phyloP scores from a whole-genome alignment of 2,888 invertebrate genomes.

The Zygaena filipendulae region DNA sequence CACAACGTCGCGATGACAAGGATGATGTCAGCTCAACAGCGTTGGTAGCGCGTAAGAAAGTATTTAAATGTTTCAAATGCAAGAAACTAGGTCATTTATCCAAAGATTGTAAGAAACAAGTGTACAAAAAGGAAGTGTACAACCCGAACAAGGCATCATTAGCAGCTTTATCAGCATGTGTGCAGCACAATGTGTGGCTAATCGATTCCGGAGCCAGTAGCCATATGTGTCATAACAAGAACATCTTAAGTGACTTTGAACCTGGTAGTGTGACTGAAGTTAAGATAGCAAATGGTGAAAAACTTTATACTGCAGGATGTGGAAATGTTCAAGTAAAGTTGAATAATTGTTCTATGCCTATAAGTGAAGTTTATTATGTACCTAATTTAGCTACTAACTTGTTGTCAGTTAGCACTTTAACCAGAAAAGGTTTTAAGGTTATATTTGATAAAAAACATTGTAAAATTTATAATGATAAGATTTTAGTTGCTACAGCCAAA shows the following conservation, averaged over 20 bases:
- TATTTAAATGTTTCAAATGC: constrained; percentile 3
- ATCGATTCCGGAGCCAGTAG: too few relatives aligned
- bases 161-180: too few relatives aligned
- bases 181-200: too few relatives aligned
- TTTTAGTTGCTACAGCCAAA: not conserved
- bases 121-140: not conserved
- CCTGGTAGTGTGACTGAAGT: constrained; percentile 1
- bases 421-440: not conserved
- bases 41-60: constrained; percentile 1
- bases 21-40: constrained; percentile 1
- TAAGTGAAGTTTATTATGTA: not conserved
- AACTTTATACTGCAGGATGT: not conserved
- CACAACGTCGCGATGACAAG: constrained; percentile 10
- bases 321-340: not conserved
- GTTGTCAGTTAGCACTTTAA: not conserved
- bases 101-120: not conserved
- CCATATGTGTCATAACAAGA: too few relatives aligned
- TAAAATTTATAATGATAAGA: not conserved
- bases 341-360: not conserved
- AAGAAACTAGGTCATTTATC: constrained; percentile 3
- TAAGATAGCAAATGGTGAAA: constrained; percentile 1
- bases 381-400: not conserved
- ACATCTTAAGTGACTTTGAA: too few relatives aligned
- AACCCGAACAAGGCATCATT: too few relatives aligned
- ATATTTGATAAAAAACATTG: not conserved